phyloP scores from a whole-genome alignment of 2,113 vertebrate species.

The Albula goreensis region DNA sequence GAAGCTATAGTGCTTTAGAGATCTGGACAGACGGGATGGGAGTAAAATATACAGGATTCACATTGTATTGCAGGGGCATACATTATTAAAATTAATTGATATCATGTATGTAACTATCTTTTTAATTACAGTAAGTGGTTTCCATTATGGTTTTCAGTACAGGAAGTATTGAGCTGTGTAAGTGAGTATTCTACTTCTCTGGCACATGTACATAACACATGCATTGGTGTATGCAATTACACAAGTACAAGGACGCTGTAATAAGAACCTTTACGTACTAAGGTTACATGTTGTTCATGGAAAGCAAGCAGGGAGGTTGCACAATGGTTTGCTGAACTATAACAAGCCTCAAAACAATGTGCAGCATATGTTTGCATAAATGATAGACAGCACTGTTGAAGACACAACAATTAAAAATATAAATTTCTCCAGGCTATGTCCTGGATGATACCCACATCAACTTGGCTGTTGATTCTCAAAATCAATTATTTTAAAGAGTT shows the following conservation, averaged over 20 bases:
- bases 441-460: not conserved
- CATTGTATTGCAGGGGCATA: not conserved
- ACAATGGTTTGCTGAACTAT: not conserved
- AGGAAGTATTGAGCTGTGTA: not conserved
- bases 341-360: not conserved
- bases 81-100: not conserved
- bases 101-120: too few species aligned
- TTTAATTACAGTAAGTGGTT: not conserved
- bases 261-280: not conserved
- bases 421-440: not conserved
- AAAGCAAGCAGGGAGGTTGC: not conserved
- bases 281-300: not conserved
- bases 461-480: not conserved
- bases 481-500: not conserved
- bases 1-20: not conserved
- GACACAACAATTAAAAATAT: not conserved
- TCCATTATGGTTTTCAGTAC: not conserved
- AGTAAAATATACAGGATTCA: too few species aligned
- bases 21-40: not conserved
- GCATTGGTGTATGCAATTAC: not conserved
- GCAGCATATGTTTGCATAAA: not conserved
- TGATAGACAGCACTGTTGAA: not conserved
- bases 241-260: conserved; percentile 9
- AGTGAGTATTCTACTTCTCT: not conserved
- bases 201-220: not conserved